Base-by-base conservation (phyloP, 2,888 invertebrate species). In the Pollenia angustigena region DNA sequence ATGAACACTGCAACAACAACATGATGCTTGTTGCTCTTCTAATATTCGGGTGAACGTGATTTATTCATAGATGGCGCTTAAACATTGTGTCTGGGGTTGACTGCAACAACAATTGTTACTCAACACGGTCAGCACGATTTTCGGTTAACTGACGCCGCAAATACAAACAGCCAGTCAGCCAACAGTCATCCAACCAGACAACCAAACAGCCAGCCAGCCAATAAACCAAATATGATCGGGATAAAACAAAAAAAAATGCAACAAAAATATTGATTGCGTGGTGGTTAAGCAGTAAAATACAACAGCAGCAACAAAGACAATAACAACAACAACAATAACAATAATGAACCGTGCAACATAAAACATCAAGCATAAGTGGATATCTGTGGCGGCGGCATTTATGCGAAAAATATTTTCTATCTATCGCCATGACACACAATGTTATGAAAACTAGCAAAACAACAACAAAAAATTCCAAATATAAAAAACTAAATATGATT, bases 11-110 rank as follows among this genome's bases (percentile, higher is more conserved):
- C 18, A 50, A 71, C 72, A 81, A 52, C 50, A 78, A 62, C 44
- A 46, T 58, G 23, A 84, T 44, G 16, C 42, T 74, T 54, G 48
- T 69, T 44, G 4, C 46, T 48, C 48, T 58, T 54, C 46, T 48
- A 40, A 50, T 74, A 74, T 80, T 85, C 58, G 76, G 76, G 68
- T 82, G 85, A 88, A 87, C 88, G 88, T 88, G 88, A 88, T 88
- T 88, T 87, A 87, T 88, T 87, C 85, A 82, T 87, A 85, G 88
- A 88, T 88, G 88, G 88, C 88, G 88, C 88, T 88, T 85, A 87
- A 81, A 87, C 83, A 82, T 81, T 88, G 76, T 82, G 85, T 81
- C 87, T 86, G 85, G 71, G 85, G 81, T 85, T 68, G 72, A 72
- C 71, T 81, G 66, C 76, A 81, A 48, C 54, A 84, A 72, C 78